Percentiles rank a stretch among this genome's conserved stretches.
Evolutionary conservation across 1,140 invertebrate genomes (phyloP).

Genomic region (Octopus bimaculoides): DNA sequence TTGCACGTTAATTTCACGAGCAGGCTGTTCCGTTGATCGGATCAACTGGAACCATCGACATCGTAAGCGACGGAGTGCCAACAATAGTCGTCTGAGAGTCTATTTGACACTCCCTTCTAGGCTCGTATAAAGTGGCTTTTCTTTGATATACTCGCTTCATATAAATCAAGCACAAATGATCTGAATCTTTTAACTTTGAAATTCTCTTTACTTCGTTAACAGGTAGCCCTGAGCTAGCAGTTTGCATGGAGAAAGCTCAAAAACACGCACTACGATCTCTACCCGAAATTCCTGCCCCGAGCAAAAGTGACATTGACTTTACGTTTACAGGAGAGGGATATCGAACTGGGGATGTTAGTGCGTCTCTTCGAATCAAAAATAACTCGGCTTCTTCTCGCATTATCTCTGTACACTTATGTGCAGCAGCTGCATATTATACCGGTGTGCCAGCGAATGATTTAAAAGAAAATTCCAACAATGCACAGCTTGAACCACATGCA

Average conservation of each 20-base stretch:
- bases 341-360: constrained; percentile 37
- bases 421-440: constrained; percentile 44
- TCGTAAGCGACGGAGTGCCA: no score
- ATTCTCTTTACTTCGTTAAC: constrained; percentile 1
- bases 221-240: constrained; percentile 36
- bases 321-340: constrained; percentile 32
- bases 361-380: constrained; percentile 36
- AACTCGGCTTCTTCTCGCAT: constrained; percentile 29
- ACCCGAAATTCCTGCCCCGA: constrained; percentile 17
- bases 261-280: constrained; percentile 30
- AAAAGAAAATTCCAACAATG: constrained; percentile 32
- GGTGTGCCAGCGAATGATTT: constrained; percentile 42
- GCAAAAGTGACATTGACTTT: constrained; percentile 38
- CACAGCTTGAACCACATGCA: constrained; percentile 36
- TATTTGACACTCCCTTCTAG: no score
- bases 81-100: no score
- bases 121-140: no score
- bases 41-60: no score
- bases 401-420: constrained; percentile 37
- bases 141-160: no score
- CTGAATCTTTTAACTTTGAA: neutral
- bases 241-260: constrained; percentile 29
- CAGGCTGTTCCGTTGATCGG: no score
- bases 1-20: no score
- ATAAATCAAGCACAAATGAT: neutral